Evolutionary conservation across 2,113 vertebrate genomes (phyloP).

Genomic region (Coturnix japonica): DNA sequence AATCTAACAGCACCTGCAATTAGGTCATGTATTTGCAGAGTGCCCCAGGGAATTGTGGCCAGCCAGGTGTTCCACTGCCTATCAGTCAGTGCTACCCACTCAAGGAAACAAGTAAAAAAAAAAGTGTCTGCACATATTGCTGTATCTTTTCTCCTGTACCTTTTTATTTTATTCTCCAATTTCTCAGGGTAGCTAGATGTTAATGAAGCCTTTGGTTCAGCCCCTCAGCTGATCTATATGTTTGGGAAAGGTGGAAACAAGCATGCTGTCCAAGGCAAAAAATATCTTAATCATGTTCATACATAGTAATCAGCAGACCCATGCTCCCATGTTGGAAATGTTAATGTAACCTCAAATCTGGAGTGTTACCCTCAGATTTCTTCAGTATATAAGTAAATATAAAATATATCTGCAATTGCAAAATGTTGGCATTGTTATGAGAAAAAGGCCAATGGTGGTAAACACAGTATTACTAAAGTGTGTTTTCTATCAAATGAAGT

Average conservation of each 20-base stretch:
- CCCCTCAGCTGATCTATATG: background rate
- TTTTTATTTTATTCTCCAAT: background rate
- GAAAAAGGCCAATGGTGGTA: background rate
- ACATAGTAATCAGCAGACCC: background rate
- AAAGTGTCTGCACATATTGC: background rate
- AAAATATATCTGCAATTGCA: background rate
- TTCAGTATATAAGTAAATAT: background rate
- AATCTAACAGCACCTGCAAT: conserved; percentile 34
- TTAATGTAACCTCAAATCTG: background rate
- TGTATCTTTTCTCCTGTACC: background rate
- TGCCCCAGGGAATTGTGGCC: background rate
- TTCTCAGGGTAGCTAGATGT: background rate
- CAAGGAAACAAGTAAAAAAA: background rate
- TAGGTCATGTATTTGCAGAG: conserved; percentile 57
- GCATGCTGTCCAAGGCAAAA: background rate
- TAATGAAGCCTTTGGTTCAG: conserved; percentile 20
- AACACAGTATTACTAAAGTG: background rate
- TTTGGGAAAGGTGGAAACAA: background rate
- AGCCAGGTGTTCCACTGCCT: conserved; percentile 25
- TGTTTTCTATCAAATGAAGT: background rate
- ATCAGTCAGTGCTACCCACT: background rate
- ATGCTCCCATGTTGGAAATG: background rate
- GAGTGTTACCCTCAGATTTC: background rate
- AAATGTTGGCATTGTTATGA: background rate
- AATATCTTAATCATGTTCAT: background rate